Evolutionary conservation across 1,140 invertebrate species (phyloP).

Genomic region (Polypedilum pembai): DNA sequence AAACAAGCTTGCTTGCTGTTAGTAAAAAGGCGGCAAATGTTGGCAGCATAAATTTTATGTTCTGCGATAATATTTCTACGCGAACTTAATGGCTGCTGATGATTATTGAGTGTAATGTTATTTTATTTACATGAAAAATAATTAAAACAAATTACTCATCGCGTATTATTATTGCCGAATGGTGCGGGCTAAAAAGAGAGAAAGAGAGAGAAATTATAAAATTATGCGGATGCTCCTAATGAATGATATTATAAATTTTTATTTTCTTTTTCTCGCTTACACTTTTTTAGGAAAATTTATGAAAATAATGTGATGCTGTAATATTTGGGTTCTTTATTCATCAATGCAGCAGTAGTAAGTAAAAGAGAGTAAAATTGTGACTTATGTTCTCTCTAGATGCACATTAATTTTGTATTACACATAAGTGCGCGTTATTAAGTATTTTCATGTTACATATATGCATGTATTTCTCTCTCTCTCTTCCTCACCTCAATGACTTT

Average conservation of each 20-base stretch:
- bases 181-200: neutral
- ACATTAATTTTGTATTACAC: conserved; percentile 25
- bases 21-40: neutral
- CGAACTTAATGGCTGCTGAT: conserved; percentile 24
- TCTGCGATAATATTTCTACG: conserved; percentile 22
- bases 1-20: neutral
- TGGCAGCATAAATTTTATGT: conserved; percentile 22
- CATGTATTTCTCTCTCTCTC: neutral
- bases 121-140: conserved; percentile 28
- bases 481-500: conserved; percentile 12
- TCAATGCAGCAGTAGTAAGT: neutral
- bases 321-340: neutral
- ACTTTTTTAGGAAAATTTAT: neutral
- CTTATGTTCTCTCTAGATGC: conserved; percentile 20
- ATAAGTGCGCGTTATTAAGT: conserved; percentile 3
- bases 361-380: neutral
- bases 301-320: neutral
- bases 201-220: neutral
- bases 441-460: neutral
- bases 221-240: neutral
- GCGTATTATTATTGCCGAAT: neutral
- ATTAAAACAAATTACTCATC: conserved; percentile 28
- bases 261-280: neutral
- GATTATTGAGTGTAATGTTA: conserved; percentile 27
- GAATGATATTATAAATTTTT: neutral